Evolutionary conservation across 1,140 invertebrate species (phyloP).

Genomic region (Drosophila nannoptera): DNA sequence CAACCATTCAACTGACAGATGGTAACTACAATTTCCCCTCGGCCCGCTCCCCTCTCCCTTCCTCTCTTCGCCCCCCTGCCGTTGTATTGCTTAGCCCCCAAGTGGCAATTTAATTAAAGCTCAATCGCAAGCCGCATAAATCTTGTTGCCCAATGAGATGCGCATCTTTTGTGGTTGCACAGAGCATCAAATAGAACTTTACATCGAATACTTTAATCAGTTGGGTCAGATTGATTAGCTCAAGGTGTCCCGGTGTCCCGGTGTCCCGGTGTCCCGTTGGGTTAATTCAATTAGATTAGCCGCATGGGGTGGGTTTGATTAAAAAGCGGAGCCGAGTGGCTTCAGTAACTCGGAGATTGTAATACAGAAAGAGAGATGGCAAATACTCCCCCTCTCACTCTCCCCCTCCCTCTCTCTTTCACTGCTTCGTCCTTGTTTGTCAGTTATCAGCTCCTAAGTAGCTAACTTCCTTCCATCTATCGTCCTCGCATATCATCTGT

Average conservation of each 20-base stretch:
- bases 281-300: constrained; percentile 4
- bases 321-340: not conserved
- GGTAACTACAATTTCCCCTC: not conserved
- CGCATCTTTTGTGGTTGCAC: constrained; percentile 24
- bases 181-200: constrained; percentile 27
- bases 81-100: not conserved
- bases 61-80: not conserved
- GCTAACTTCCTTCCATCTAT: too few relatives aligned
- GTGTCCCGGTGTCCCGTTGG: not conserved
- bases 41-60: constrained; percentile 1
- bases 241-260: not conserved
- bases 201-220: constrained; percentile 23
- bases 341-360: too few relatives aligned
- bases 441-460: too few relatives aligned
- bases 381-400: not conserved
- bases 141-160: constrained; percentile 37
- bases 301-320: not conserved
- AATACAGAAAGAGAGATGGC: too few relatives aligned
- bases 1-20: constrained; percentile 7
- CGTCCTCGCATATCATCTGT: too few relatives aligned
- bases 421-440: too few relatives aligned
- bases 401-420: not conserved
- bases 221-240: not conserved
- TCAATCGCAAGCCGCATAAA: constrained; percentile 42
- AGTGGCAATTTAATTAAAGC: constrained; percentile 47